A percentile compares a stretch with the other conserved stretches of the same genome.
Conservation (phyloP, 2,888 invertebrate genomes). For the Campoletis raptor region DNA sequence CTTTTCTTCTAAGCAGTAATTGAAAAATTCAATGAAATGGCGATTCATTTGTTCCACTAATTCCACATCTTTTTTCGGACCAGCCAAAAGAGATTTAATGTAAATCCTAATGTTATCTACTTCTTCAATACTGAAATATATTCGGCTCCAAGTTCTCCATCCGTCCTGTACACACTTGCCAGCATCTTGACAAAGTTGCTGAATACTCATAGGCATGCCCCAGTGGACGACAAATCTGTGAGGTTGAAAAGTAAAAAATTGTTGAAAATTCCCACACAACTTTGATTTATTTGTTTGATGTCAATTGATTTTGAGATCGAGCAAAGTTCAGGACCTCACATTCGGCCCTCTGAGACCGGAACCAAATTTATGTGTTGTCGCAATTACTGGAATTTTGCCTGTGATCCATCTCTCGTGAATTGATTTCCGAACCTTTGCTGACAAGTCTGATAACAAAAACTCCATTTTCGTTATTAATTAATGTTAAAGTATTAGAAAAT, state of each 20-base stretch:
- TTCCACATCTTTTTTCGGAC: neutral
- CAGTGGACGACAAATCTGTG: slow-evolving; percentile 54
- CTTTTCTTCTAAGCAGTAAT: slow-evolving; percentile 51
- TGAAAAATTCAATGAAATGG: slow-evolving; percentile 36
- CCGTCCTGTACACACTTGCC: slow-evolving; percentile 12
- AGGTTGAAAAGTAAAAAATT: neutral
- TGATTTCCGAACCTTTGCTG: slow-evolving; percentile 1
- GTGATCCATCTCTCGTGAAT: slow-evolving; percentile 28
- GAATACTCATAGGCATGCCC: slow-evolving; percentile 52
- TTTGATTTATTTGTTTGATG: neutral
- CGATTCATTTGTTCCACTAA: neutral
- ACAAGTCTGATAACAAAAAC: slow-evolving; percentile 32
- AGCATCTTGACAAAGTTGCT: slow-evolving; percentile 40
- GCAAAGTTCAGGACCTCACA: slow-evolving; percentile 29
- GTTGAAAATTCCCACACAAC: neutral
- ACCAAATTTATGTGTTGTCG: slow-evolving; percentile 29
- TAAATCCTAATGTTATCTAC: slow-evolving; percentile 26
- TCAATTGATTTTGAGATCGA: neutral
- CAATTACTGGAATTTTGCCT: slow-evolving; percentile 42
- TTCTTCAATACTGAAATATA: slow-evolving; percentile 55
- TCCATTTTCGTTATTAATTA: neutral
- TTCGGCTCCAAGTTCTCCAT: slow-evolving; percentile 1
- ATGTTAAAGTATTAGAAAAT: neutral
- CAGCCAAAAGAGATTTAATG: slow-evolving; percentile 25
- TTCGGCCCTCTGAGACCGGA: slow-evolving; percentile 38